Base-by-base conservation (phyloP, 1,140 invertebrate species). In the Spodoptera litura region DNA sequence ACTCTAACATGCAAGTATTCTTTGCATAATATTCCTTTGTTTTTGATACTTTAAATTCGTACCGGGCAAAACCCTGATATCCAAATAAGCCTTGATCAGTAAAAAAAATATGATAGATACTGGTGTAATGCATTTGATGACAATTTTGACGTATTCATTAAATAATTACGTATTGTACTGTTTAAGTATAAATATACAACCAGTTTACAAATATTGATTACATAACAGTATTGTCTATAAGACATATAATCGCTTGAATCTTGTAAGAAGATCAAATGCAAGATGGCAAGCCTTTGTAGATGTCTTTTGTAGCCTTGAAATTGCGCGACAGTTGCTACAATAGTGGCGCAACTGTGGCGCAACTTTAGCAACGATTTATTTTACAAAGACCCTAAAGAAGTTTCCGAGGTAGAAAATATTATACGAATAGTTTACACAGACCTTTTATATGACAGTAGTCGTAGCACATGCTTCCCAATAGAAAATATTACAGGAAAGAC, bases 341-440 rank as follows among this genome's bases (percentile, higher is more conserved):
- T 6, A 49, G 38, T 66, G 6, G 51, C 52, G 27, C 49, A 71
- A 71, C 68, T 20, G 68, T 71, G 13, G 52, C 27, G 20, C n/a
- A 31, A 51, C 38, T 44, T 44, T 44, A 10, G 38, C 71, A 61
- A 74, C 44, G 38, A 49, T 12, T 59, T 25, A 58, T 20, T 44
- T 12, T 74, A 56, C 71, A 27, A 27, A 15, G 15, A 31, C 55
- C 71, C 20, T 31, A 13, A 61, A 59, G 31, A 72, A 61, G 27
- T 58, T 58, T 55, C 27, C 12, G 71, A 74, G 71, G 71, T 74
- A 74, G 71, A 74, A 74, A 74, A 74, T 56, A 72, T 58, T 44
- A 51, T 74, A 31, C 35, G 25, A 44, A 74, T 61, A 72, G 27
- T 72, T 70, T 70, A 55, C 66, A 72, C 70, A 72, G 38, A 66